A percentile compares a stretch with the other conserved stretches of the same genome.
These are phyloP conservation scores for Channa argus DNA, from an alignment of 2,113 vertebrate genomes.

Conservation along the genomic window DNA sequence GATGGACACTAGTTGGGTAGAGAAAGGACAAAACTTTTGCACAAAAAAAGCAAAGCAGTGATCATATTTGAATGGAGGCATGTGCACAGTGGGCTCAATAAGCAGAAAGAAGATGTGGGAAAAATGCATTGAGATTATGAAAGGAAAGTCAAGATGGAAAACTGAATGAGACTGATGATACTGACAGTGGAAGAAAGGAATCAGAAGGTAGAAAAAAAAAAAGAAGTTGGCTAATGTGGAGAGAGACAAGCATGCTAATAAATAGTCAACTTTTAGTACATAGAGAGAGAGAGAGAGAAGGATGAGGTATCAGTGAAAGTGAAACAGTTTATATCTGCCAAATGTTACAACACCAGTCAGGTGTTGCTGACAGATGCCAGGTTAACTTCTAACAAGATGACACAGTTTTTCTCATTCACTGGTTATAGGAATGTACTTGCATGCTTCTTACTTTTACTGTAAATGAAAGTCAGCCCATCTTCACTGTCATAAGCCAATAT, in stretches of 20 bases:
- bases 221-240: conserved; percentile 2
- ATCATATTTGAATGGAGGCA: conserved; percentile 59
- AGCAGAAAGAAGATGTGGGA: conserved; percentile 44
- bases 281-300: conserved; percentile 4
- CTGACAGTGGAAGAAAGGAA: conserved; percentile 1
- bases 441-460: conserved; percentile 8
- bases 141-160: conserved; percentile 43
- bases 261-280: conserved; percentile 2
- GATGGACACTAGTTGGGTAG: conserved; percentile 8
- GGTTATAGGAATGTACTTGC: conserved; percentile 31
- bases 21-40: conserved; percentile 44
- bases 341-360: conserved; percentile 39
- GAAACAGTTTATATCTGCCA: conserved; percentile 26
- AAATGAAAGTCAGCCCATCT: conserved; percentile 29
- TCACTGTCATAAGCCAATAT: conserved; percentile 2
- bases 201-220: conserved; percentile 20
- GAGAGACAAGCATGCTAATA: not conserved
- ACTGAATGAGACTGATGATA: conserved; percentile 11
- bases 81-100: conserved; percentile 31
- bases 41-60: conserved; percentile 62
- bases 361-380: conserved; percentile 49
- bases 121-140: conserved; percentile 30
- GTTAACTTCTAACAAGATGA: conserved; percentile 28
- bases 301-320: conserved; percentile 32
- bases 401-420: conserved; percentile 33